Percentiles rank a stretch among this genome's conserved stretches.
Conservation (phyloP, 2,797 vertebrate genomes). For the Enteromius mattozi region DNA sequence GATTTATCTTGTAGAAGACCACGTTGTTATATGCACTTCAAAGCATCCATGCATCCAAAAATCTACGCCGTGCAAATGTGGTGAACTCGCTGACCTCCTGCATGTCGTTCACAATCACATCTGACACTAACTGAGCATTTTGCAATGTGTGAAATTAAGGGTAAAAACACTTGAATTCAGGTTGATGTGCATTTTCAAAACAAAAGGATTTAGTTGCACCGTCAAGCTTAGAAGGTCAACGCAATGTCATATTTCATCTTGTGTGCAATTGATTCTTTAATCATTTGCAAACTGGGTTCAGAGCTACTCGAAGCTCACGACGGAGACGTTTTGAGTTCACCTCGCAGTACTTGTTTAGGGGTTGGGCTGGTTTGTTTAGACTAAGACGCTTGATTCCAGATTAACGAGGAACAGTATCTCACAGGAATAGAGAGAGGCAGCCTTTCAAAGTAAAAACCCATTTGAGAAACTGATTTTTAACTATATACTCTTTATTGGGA, state of each 20-base stretch:
- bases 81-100: too few species aligned
- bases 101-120: neutral
- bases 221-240: neutral
- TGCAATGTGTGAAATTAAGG: neutral
- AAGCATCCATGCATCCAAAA: neutral
- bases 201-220: neutral
- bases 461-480: neutral
- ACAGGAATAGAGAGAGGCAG: neutral
- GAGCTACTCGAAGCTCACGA: neutral
- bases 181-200: neutral
- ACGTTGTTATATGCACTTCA: neutral
- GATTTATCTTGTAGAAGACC: neutral
- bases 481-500: neutral
- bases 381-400: neutral
- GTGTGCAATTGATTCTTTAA: neutral
- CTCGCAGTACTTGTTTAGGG: neutral
- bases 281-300: neutral
- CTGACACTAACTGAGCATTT: neutral
- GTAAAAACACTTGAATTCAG: neutral
- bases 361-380: neutral
- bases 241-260: neutral
- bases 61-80: neutral
- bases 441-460: neutral
- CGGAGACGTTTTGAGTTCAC: neutral
- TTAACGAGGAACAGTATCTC: neutral